Base-by-base conservation (phyloP, 2,797 vertebrate species). In the Podarcis lilfordi region DNA sequence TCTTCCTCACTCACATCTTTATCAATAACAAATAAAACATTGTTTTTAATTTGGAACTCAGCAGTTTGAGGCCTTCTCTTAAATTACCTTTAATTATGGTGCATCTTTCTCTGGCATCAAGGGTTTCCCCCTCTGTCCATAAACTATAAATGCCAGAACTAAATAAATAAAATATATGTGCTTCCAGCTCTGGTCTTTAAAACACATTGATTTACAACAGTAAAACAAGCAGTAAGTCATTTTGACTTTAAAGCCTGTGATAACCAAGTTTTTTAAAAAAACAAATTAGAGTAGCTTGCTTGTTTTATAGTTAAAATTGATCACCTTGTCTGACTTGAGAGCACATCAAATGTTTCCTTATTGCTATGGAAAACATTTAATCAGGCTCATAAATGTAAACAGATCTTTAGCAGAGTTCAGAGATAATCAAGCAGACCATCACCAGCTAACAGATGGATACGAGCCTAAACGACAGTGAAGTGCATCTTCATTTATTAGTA, bases 21-120 rank as follows among this genome's bases (percentile, higher is more conserved):
- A 92, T 91, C 86, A 90, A 88, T 94, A 93, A 91, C 88, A 89
- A 85, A 93, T 94, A 92, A 95, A 96, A 89, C 77, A 91, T 78
- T 43, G 90, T 75, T 91, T 95, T 91, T 94, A 95, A 93, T 85
- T 92, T 89, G 85, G 80, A 88, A 87, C 92, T 93, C 91, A 91
- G 89, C 80, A 91, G 40, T 93, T 85, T 74, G 69, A 79, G 94
- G 55, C 79, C 92, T 86, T 91, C 93, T 68, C 78, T 77, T 94
- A 94, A 93, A 94, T 87, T 95, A 89, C 55, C 90, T 95, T 94
- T 94, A 95, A 95, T 92, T 95, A 92, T 86, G 23, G n/a, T 64
- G n/a, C 35, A 92, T 94, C 89, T 9, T 74, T 94, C 91, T 84
- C 87, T 93, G 86, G 78, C 17, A 92, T 69, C 92, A 94, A 95